Conservation (phyloP, 2,113 vertebrate genomes). For the Himantopus leucocephalus region DNA sequence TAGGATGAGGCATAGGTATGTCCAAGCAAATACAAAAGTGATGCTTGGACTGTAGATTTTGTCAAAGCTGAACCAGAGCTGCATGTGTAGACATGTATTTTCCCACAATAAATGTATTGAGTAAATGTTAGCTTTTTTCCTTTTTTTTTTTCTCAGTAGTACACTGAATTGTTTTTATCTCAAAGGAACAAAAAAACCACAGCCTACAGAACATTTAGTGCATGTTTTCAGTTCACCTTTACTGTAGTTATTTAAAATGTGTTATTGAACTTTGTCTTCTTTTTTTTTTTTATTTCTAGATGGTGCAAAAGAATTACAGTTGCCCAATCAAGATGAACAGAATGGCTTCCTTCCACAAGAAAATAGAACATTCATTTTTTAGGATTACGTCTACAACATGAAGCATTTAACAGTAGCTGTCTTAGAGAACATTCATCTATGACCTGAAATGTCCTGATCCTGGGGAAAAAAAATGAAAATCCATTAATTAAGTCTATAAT, state of each 20-base stretch:
- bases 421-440: neutral
- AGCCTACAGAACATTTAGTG: neutral
- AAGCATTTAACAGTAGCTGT: neutral
- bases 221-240: neutral
- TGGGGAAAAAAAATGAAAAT: neutral
- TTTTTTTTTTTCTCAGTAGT: neutral
- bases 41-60: neutral
- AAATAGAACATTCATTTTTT: neutral
- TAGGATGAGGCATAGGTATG: neutral
- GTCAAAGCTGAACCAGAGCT: neutral
- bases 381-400: neutral
- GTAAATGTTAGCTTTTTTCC: neutral
- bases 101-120: neutral
- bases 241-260: neutral
- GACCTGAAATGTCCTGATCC: neutral
- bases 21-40: neutral
- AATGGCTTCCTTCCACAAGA: neutral
- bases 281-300: constrained; percentile 35
- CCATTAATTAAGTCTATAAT: neutral
- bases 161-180: neutral
- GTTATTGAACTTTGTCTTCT: neutral
- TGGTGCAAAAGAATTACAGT: neutral
- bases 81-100: neutral
- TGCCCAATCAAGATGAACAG: neutral
- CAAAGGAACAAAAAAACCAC: neutral